Evolutionary conservation across 2,113 vertebrate species (phyloP).

Genomic region (Pheucticus melanocephalus): DNA sequence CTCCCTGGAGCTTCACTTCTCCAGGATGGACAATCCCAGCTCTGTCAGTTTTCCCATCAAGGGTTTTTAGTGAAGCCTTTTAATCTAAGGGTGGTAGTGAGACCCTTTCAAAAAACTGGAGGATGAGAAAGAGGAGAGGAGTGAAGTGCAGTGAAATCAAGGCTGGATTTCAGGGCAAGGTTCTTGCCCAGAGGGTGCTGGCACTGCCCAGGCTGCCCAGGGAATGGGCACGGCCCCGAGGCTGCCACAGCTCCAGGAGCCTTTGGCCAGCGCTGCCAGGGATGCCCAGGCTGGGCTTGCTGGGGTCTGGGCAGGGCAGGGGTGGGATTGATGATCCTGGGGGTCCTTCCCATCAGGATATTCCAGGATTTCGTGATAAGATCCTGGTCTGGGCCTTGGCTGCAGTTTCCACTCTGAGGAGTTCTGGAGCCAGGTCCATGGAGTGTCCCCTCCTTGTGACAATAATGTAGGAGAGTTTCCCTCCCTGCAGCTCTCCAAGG

Average conservation of each 20-base stretch:
- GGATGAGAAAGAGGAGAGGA: background rate
- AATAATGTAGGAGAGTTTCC: background rate
- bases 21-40: background rate
- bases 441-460: background rate
- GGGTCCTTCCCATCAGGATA: fast-evolving
- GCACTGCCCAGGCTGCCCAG: background rate
- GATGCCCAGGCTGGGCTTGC: background rate
- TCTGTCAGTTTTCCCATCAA: too few relatives aligned
- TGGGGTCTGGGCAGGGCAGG: background rate
- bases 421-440: fast-evolving
- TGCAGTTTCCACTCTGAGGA: background rate
- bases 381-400: background rate
- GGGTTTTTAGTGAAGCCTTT: background rate
- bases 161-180: fast-evolving
- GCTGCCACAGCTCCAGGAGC: background rate
- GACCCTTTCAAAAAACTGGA: background rate
- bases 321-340: fast-evolving
- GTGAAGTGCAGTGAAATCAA: background rate
- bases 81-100: too few relatives aligned
- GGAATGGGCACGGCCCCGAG: background rate
- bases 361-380: background rate
- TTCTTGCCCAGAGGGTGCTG: background rate
- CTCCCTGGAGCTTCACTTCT: background rate
- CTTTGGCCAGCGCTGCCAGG: background rate
- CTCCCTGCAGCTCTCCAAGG: background rate